A percentile compares a stretch with the other conserved stretches of the same genome.
These are phyloP conservation scores for Iselma pallidipennis DNA, from an alignment of 2,888 invertebrate genomes.

Conservation along the genomic window DNA sequence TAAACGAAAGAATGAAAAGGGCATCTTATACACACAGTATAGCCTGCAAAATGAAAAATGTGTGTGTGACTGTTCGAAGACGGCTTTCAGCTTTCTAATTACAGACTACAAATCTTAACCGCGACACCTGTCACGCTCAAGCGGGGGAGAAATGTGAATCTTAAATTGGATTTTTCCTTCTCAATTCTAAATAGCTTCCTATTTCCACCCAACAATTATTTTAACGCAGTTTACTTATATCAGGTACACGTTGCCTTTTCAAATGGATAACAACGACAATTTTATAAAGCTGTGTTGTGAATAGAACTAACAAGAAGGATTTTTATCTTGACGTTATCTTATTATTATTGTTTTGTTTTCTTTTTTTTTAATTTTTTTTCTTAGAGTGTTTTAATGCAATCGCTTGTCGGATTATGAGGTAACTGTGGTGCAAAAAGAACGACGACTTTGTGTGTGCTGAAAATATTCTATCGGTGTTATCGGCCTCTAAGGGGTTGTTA, in stretches of 20 bases:
- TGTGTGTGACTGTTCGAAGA: conserved; percentile 47
- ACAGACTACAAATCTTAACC: conserved; percentile 55
- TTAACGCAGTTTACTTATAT: conserved; percentile 8
- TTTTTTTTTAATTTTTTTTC: background rate
- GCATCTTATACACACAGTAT: conserved; percentile 11
- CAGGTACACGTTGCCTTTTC: background rate
- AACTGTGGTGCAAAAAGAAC: conserved; percentile 25
- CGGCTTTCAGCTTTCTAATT: conserved; percentile 55
- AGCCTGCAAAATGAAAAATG: conserved; percentile 43
- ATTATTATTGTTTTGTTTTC: background rate
- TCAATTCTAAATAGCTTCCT: conserved; percentile 30
- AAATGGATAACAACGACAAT: too few species aligned
- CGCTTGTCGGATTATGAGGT: conserved; percentile 26
- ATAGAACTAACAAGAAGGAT: too few species aligned
- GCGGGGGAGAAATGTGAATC: conserved; percentile 47
- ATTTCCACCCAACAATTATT: conserved; percentile 23
- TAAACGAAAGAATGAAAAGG: conserved; percentile 9
- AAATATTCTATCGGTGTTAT: conserved; percentile 52
- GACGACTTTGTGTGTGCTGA: conserved; percentile 31
- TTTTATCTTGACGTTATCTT: background rate
- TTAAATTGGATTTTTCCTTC: conserved; percentile 52
- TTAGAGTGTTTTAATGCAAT: conserved; percentile 6
- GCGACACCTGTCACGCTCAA: conserved; percentile 52
- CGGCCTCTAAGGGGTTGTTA: conserved; percentile 48
- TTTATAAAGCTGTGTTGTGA: background rate